Base-by-base conservation (phyloP, 2,797 vertebrate species). In the Gastrophryne carolinensis region DNA sequence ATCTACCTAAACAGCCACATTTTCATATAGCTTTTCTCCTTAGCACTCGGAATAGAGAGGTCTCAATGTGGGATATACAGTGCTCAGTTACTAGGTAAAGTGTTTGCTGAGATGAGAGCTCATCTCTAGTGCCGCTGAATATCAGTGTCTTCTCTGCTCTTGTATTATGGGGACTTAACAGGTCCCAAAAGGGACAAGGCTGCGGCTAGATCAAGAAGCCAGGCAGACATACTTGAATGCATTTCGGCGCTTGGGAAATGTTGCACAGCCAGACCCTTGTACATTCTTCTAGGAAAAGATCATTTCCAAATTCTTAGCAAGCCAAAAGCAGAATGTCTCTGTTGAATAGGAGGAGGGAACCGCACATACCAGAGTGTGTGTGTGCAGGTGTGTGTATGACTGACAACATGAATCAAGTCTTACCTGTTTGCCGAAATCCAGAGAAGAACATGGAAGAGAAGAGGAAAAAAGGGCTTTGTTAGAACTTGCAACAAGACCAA, bases 361-460 rank as follows among this genome's bases (percentile, higher is more conserved):
- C 21, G 4, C 30, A 26, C 27, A 37, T 44, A 54, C 44, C 41
- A 17, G 56, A 58, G 52, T 58, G 41, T 32, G 41, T 78, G 49
- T 76, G 49, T 69, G 67, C 75, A 78, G 67, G 60, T 71, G 60
- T 78, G 50, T 8, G 15, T 49, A 30, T 13, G 29, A 47, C 30
- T 60, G 61, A 78, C 32, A 66, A 72, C 32, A 62, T 75, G 58
- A 65, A 78, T 35, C 75, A 39, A 72, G 75, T 78, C 63, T 81
- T 58, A 73, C 77, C 77, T 37, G 65, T 78, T 68, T 60, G 41
- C 58, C 70, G 30, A 49, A 72, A 72, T 34, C 52, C 76, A 72
- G 67, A 29, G n/a, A 13, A 12, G 1, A 5, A 41, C 17, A 27
- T 19, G 37, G 1, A 11, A 1, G 1, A 10, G 60, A 68, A 58